Percentiles rank a stretch among this genome's conserved stretches.
Conservation (phyloP, 2,888 invertebrate species). For the Graphium colonna region DNA sequence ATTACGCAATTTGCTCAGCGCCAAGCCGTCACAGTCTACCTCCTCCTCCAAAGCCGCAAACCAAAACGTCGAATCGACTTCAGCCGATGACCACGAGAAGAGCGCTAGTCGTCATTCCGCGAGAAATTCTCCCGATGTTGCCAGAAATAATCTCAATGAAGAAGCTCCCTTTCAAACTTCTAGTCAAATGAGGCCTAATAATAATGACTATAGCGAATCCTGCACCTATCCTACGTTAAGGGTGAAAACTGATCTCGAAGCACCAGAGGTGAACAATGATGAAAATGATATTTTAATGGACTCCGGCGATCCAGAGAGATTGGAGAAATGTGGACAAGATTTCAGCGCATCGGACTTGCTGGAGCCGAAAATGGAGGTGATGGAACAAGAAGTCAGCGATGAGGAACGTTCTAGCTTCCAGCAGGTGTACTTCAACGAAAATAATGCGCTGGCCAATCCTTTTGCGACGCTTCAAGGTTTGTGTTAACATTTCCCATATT, state of each 20-base stretch:
- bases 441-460: conserved; percentile 70
- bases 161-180: conserved; percentile 78
- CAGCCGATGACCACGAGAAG: conserved; percentile 70
- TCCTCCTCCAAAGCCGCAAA: conserved; percentile 80
- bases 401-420: conserved; percentile 79
- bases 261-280: conserved; percentile 72
- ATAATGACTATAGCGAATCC: conserved; percentile 76
- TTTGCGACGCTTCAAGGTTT: conserved; percentile 71
- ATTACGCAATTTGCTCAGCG: conserved; percentile 79
- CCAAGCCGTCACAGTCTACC: conserved; percentile 75
- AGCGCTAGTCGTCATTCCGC: conserved; percentile 67
- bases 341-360: conserved; percentile 71
- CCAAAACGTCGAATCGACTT: conserved; percentile 75
- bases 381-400: conserved; percentile 85
- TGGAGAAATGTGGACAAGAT: conserved; percentile 62
- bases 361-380: conserved; percentile 86
- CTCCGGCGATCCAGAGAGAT: conserved; percentile 63
- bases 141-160: conserved; percentile 79
- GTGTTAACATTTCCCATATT: conserved; percentile 19
- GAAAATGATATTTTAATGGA: conserved; percentile 72
- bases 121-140: conserved; percentile 77
- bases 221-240: conserved; percentile 71
- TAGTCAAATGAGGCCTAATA: conserved; percentile 80
- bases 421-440: conserved; percentile 67
- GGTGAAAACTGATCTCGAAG: conserved; percentile 80